Percentiles rank a stretch among this genome's conserved stretches.
Conservation (phyloP, 1,140 invertebrate genomes). For the Nylanderia fulva region DNA sequence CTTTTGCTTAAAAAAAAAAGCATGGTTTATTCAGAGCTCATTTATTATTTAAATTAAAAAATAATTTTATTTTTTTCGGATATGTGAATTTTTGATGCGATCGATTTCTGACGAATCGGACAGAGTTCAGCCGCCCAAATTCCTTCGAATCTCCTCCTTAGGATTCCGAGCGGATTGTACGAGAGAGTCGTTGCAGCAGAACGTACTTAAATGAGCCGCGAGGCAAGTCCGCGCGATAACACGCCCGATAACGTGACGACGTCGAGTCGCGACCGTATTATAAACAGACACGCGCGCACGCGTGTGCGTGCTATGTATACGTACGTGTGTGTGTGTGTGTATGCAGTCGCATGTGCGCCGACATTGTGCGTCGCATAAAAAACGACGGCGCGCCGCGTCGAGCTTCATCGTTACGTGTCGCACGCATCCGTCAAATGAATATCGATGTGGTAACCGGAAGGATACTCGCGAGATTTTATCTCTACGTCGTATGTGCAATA, state of each 20-base stretch:
- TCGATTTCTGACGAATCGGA: neutral
- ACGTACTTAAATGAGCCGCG: constrained; percentile 58
- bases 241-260: constrained; percentile 78
- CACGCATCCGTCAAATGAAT: constrained; percentile 44
- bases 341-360: constrained; percentile 34
- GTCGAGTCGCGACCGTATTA: constrained; percentile 71
- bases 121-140: neutral
- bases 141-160: neutral
- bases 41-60: neutral
- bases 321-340: neutral
- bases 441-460: constrained; percentile 34
- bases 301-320: constrained; percentile 50
- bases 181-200: constrained; percentile 36
- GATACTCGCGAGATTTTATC: neutral
- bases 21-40: neutral
- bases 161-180: constrained; percentile 27
- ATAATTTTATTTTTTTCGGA: too few species aligned
- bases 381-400: constrained; percentile 53
- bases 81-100: neutral
- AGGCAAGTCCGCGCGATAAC: constrained; percentile 80
- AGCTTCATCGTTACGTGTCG: constrained; percentile 21
- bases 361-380: constrained; percentile 55
- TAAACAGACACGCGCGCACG: constrained; percentile 69
- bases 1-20: neutral
- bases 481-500: neutral